Conservation (phyloP, 2,888 invertebrate species). For the Drosophila lacicola region DNA sequence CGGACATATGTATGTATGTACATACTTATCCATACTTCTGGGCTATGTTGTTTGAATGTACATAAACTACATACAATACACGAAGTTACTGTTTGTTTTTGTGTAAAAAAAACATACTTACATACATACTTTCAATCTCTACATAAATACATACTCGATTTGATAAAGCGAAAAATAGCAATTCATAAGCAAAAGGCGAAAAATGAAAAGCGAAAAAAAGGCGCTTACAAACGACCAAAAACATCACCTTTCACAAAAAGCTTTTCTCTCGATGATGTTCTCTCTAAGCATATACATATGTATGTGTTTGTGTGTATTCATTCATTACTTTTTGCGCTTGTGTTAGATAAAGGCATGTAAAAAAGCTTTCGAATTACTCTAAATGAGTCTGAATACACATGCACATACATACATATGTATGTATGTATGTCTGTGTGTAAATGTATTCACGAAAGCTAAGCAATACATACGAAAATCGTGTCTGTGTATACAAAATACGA, state of each 20-base stretch:
- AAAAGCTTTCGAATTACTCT: conserved; percentile 65
- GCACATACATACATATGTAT: neutral
- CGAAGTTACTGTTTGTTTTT: too few relatives aligned
- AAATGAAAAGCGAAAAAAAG: conserved; percentile 48
- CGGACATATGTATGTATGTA: too few relatives aligned
- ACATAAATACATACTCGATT: conserved; percentile 3
- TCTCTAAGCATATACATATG: conserved; percentile 23
- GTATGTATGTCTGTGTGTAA: neutral
- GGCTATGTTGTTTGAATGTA: too few relatives aligned
- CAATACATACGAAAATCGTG: conserved; percentile 46
- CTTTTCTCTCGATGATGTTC: conserved; percentile 69
- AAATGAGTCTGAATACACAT: conserved; percentile 50
- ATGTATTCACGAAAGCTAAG: conserved; percentile 55
- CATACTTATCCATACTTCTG: too few relatives aligned
- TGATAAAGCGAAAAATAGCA: conserved; percentile 13
- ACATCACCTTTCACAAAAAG: conserved; percentile 78
- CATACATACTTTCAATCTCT: neutral
- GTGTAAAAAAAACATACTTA: too few relatives aligned
- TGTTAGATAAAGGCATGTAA: conserved; percentile 58
- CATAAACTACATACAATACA: too few relatives aligned
- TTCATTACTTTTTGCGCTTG: conserved; percentile 35
- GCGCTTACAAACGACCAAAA: conserved; percentile 58
- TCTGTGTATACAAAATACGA: conserved; percentile 39
- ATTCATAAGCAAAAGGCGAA: conserved; percentile 50
- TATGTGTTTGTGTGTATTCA: conserved; percentile 22